Conservation (phyloP, 1,140 invertebrate species). For the Nasonia longicornis region DNA sequence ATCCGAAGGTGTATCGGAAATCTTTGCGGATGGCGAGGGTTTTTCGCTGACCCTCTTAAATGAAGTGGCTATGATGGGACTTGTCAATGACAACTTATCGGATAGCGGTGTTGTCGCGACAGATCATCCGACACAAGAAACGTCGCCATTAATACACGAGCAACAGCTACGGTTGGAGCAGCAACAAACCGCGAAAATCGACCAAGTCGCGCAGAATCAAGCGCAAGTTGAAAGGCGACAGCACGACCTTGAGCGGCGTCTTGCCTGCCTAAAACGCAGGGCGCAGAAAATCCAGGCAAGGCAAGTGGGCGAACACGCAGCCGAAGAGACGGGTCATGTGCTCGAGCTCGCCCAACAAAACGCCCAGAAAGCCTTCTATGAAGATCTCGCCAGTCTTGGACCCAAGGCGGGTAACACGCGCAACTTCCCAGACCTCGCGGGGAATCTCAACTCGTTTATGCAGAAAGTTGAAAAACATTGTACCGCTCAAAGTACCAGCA, state of each 20-base stretch:
- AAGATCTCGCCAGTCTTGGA: constrained; percentile 63
- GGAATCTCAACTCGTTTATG: constrained; percentile 60
- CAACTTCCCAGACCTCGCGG: constrained; percentile 59
- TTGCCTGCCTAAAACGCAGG: constrained; percentile 79
- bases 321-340: constrained; percentile 80
- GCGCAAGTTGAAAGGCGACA: constrained; percentile 71
- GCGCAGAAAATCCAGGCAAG: constrained; percentile 81
- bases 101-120: constrained; percentile 57
- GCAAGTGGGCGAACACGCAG: constrained; percentile 79
- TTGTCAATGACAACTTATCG: constrained; percentile 70
- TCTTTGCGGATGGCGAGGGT: constrained; percentile 70
- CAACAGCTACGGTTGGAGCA: constrained; percentile 55
- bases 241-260: constrained; percentile 74
- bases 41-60: constrained; percentile 73
- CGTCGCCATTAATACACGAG: constrained; percentile 53
- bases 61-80: constrained; percentile 73
- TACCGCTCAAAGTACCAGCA: constrained; percentile 61
- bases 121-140: constrained; percentile 42
- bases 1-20: constrained; percentile 69
- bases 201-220: constrained; percentile 57
- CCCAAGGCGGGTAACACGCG: constrained; percentile 54
- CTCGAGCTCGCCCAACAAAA: constrained; percentile 77
- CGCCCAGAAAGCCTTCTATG: constrained; percentile 64
- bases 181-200: constrained; percentile 53
- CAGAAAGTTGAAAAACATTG: constrained; percentile 65